Percentiles rank a stretch among this genome's conserved stretches.
These are phyloP conservation scores for Eugnorisma glareosa DNA, from an alignment of 2,888 invertebrate species.

Conservation along the genomic window DNA sequence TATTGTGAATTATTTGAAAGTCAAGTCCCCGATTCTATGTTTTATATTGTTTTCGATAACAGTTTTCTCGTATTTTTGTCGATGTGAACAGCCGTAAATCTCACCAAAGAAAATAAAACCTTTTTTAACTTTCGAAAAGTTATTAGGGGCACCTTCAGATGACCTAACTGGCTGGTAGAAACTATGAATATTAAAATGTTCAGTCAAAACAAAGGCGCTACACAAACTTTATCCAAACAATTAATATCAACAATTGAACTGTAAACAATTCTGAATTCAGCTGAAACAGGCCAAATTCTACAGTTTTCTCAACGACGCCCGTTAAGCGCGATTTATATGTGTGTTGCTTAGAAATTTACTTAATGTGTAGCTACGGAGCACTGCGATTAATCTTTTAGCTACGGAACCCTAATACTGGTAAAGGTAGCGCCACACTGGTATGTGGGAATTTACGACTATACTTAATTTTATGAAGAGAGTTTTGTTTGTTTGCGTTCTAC, in stretches of 20 bases:
- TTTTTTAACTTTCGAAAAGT: neutral
- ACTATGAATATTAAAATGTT: slow-evolving; percentile 4
- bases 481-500: slow-evolving; percentile 29
- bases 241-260: slow-evolving; percentile 58
- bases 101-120: neutral
- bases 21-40: neutral
- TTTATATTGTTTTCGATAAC: neutral
- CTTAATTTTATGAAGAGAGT: slow-evolving; percentile 59
- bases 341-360: slow-evolving; percentile 87
- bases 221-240: slow-evolving; percentile 45
- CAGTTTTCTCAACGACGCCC: slow-evolving; percentile 74
- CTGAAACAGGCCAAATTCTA: slow-evolving; percentile 60
- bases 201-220: slow-evolving; percentile 21
- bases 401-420: slow-evolving; percentile 56
- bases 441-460: slow-evolving; percentile 51
- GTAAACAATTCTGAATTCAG: slow-evolving; percentile 49
- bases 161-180: neutral
- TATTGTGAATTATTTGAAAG: slow-evolving; percentile 8
- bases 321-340: slow-evolving; percentile 87
- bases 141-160: neutral
- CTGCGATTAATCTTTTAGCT: slow-evolving; percentile 83
- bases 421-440: slow-evolving; percentile 55
- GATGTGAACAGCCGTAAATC: neutral
- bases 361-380: slow-evolving; percentile 82
- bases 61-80: neutral